A percentile compares a stretch with the other conserved stretches of the same genome.
Evolutionary conservation across 2,797 vertebrate genomes (phyloP).

Genomic region (Meriones psammophilus): DNA sequence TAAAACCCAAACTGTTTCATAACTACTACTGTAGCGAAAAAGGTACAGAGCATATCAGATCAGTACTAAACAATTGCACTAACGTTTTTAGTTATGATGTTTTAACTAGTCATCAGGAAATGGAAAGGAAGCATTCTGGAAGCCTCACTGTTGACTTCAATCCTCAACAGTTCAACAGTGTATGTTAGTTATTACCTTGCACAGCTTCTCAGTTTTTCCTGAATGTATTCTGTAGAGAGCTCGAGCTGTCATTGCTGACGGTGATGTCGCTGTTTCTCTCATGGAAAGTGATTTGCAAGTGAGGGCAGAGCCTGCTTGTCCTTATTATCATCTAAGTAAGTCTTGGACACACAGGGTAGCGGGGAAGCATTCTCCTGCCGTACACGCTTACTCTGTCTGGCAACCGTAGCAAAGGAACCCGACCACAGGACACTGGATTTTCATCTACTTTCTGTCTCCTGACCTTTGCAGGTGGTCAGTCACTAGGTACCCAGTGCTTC

Average conservation of each 20-base stretch:
- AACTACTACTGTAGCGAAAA: background rate
- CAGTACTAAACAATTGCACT: background rate
- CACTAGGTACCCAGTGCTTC: conserved; percentile 44
- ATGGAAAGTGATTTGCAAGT: conserved; percentile 23
- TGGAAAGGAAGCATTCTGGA: background rate
- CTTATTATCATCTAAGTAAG: background rate
- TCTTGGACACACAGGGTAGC: background rate
- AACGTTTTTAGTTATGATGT: background rate
- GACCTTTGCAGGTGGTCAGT: conserved; percentile 11
- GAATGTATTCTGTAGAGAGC: background rate
- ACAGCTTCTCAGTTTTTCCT: background rate
- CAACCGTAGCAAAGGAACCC: background rate
- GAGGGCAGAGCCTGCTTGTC: background rate
- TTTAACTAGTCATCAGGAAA: conserved; percentile 50
- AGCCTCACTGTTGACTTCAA: background rate
- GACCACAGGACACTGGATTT: background rate
- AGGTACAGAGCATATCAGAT: background rate
- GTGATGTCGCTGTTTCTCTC: background rate
- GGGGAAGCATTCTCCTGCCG: background rate
- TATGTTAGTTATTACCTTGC: background rate
- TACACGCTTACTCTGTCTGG: background rate
- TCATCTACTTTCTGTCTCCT: conserved; percentile 26
- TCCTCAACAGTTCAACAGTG: conserved; percentile 24
- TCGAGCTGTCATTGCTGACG: background rate
- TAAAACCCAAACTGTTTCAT: background rate